These are phyloP conservation scores for Shargacucullia verbasci DNA, from an alignment of 2,888 invertebrate species.

Conservation along the genomic window DNA sequence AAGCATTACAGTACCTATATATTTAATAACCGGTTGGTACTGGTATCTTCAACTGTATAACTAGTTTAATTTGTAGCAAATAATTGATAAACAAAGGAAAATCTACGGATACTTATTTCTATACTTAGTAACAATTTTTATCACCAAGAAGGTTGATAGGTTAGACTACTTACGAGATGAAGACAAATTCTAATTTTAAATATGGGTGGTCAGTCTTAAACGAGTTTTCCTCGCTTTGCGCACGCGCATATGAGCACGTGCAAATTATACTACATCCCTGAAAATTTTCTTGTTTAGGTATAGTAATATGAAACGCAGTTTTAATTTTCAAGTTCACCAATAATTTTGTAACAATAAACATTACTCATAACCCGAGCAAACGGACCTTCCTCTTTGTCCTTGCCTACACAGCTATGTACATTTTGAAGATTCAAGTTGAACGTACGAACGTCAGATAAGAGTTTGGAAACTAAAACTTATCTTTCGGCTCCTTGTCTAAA, in stretches of 20 bases:
- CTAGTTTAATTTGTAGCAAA: slow-evolving; percentile 32
- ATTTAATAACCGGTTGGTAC: slow-evolving; percentile 33
- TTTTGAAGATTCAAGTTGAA: slow-evolving; percentile 77
- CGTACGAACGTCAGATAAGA: slow-evolving; percentile 76
- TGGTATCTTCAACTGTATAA: slow-evolving; percentile 19
- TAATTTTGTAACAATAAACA: slow-evolving; percentile 17
- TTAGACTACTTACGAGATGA: too few species aligned
- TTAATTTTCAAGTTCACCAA: slow-evolving; percentile 31
- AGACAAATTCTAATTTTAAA: too few species aligned
- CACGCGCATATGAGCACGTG: too few species aligned
- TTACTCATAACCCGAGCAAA: slow-evolving; percentile 22
- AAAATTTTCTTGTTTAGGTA: background rate
- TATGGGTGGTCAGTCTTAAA: too few species aligned
- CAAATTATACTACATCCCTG: too few species aligned
- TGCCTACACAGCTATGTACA: slow-evolving; percentile 66
- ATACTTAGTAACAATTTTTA: background rate
- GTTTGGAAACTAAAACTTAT: slow-evolving; percentile 66
- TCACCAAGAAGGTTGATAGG: too few species aligned
- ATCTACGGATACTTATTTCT: too few species aligned
- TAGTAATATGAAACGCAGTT: slow-evolving; percentile 12
- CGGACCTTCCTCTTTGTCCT: slow-evolving; percentile 54
- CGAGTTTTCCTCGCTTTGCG: too few species aligned
- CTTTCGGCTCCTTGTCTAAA: slow-evolving; percentile 74
- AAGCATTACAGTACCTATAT: slow-evolving; percentile 17
- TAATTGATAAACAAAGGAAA: slow-evolving; percentile 27